Evolutionary conservation across 1,140 invertebrate species (phyloP).

Genomic region (Brachionus rubens): DNA sequence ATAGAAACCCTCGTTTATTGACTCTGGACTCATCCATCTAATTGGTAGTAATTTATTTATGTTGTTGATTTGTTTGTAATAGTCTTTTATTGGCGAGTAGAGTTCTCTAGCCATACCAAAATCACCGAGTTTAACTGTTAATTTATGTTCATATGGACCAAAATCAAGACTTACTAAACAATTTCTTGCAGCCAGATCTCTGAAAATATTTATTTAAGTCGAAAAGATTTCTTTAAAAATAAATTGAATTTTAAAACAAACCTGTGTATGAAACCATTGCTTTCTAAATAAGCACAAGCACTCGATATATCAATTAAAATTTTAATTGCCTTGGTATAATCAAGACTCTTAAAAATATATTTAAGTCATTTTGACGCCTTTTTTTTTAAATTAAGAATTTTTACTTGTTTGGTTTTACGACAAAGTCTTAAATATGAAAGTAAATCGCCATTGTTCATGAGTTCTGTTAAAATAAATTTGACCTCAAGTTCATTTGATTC

Average conservation of each 20-base stretch:
- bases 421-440: constrained; percentile 2
- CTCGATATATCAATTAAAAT: constrained; percentile 29
- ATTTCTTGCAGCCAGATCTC: constrained; percentile 45
- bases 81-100: constrained; percentile 6
- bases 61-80: constrained; percentile 9
- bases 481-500: background rate
- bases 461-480: constrained; percentile 26
- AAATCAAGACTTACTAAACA: background rate
- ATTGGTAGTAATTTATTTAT: constrained; percentile 69
- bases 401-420: constrained; percentile 4
- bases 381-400: background rate
- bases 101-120: constrained; percentile 42
- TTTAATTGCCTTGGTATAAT: constrained; percentile 26
- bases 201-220: background rate
- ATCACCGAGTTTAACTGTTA: constrained; percentile 40
- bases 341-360: background rate
- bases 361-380: too few relatives aligned
- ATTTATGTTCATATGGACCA: background rate
- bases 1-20: constrained; percentile 81
- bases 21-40: constrained; percentile 90
- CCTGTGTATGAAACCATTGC: constrained; percentile 10
- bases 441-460: constrained; percentile 35
- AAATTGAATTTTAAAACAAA: background rate
- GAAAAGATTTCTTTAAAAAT: background rate
- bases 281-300: constrained; percentile 30